phyloP scores from a whole-genome alignment of 2,113 vertebrate genomes.

The Ia io region DNA sequence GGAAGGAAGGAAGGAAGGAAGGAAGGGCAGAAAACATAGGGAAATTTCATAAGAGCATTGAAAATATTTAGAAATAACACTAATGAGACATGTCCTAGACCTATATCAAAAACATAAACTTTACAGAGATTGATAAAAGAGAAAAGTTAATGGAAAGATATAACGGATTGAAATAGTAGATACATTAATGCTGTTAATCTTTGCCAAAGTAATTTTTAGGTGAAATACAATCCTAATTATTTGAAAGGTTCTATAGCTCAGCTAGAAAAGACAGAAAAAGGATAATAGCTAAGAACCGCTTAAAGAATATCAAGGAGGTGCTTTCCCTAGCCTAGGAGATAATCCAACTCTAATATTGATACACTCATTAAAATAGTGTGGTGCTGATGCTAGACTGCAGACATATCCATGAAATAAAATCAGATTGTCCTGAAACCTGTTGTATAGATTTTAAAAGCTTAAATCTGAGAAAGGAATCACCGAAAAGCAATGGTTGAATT shows the following conservation, averaged over 20 bases:
- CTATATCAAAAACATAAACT: background rate
- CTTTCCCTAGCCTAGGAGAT: background rate
- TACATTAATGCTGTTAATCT: background rate
- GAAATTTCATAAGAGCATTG: background rate
- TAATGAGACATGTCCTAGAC: background rate
- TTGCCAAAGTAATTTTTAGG: conserved; percentile 9
- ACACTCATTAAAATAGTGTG: background rate
- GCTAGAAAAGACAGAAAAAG: background rate
- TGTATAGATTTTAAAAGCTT: background rate
- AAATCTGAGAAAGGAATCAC: background rate
- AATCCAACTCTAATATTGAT: background rate
- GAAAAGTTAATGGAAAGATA: background rate
- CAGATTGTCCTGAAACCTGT: background rate
- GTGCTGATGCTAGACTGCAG: background rate
- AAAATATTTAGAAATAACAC: background rate
- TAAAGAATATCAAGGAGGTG: background rate
- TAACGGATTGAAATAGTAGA: background rate
- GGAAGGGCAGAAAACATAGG: background rate
- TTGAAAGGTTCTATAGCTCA: background rate
- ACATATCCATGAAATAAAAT: background rate
- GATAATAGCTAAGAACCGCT: background rate
- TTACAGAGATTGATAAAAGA: background rate
- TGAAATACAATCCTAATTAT: background rate
- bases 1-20: background rate
- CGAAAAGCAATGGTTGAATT: background rate